Evolutionary conservation across 2,797 vertebrate species (phyloP), one percentile per base, ranked within the genome.

Genomic region (Decapterus maruadsi): DNA sequence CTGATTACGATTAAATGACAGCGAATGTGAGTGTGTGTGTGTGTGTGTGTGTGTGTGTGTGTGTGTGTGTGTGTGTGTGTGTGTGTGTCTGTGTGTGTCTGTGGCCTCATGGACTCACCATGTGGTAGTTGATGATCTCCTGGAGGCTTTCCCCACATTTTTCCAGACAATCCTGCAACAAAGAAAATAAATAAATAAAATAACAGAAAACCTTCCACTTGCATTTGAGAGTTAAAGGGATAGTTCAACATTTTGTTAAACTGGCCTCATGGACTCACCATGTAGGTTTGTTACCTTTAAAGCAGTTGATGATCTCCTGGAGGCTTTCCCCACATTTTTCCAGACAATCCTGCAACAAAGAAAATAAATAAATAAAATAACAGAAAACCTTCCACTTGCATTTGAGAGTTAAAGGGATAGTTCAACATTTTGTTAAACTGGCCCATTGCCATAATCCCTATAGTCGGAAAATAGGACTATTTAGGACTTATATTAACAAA

Each of bases 101-200:
- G 51, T 61, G 61, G 26, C 26, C 3, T 26, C 26, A 26, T 26
- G 26, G 31, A 86, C 97, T 94, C 86, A 99, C 98, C 97, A 97
- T 98, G 93, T 99, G 97, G 78, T 98, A 98, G 95, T 98, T 99
- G 85, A 97, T 96, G 93, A 98, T 98, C 91, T 99, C 98, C 92
- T 99, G 98, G 59, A 99, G 95, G 79, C 97, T 98, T 85, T 98
- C 97, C 19, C 97, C 96, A 3, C 97, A 99, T 87, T 98, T 97
- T 89, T 98, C 97, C 84, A 99, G 93, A 82, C 97, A 99, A 83
- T 97, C 97, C 98, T 99, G 87, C 61, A 90, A 77, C 53, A 48
- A 88, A 80, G 78, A 82, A 43, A 79, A 77, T n/a, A n/a, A n/a
- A n/a, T n/a, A n/a, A n/a, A n/a, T n/a, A n/a, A n/a, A n/a, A n/a